phyloP scores from a whole-genome alignment of 2,113 vertebrate genomes.

The Plotosus lineatus region DNA sequence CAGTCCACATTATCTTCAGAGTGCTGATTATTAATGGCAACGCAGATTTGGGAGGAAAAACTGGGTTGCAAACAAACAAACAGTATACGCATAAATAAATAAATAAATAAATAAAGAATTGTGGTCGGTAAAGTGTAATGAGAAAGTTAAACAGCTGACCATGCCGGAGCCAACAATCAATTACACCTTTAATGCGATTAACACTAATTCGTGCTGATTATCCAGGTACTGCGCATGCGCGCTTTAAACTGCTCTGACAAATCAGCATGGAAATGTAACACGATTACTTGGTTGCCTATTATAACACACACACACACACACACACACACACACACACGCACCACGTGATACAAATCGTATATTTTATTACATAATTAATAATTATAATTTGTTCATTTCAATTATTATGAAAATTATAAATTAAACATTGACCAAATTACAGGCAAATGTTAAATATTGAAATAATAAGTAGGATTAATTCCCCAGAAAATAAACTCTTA shows the following conservation, averaged over 20 bases:
- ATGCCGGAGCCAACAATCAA: not conserved
- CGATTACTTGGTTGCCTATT: too few relatives aligned
- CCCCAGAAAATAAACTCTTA: not conserved
- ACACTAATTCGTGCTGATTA: not conserved
- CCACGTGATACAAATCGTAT: too few relatives aligned
- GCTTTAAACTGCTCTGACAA: not conserved
- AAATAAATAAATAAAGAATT: not conserved
- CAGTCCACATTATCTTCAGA: conserved; percentile 51
- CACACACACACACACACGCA: too few relatives aligned
- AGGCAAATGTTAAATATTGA: too few relatives aligned
- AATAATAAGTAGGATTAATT: not conserved
- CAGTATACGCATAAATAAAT: not conserved
- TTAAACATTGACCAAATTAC: too few relatives aligned
- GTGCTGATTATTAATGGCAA: conserved; percentile 30
- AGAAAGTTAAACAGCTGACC: not conserved
- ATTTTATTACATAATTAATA: too few relatives aligned
- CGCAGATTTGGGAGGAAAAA: not conserved
- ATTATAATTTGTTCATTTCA: too few relatives aligned
- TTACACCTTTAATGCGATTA: not conserved
- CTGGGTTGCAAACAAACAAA: not conserved
- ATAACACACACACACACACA: too few relatives aligned
- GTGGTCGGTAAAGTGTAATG: not conserved
- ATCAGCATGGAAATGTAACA: not conserved
- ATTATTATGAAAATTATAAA: too few relatives aligned
- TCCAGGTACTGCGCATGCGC: not conserved